phyloP scores from a whole-genome alignment of 2,113 vertebrate species.

The Corvus cornix region DNA sequence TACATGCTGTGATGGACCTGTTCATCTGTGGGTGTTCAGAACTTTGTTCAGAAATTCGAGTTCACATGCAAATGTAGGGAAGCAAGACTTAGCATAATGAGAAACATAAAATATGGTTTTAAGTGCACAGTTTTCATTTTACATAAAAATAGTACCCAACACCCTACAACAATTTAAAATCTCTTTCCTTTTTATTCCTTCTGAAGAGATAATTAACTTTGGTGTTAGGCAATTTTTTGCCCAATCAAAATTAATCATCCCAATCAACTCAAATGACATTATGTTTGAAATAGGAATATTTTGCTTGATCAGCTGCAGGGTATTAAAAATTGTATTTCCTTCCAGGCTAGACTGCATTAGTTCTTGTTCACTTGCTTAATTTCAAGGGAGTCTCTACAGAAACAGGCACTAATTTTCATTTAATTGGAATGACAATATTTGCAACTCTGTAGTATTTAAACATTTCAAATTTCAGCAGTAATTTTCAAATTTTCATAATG shows the following conservation, averaged over 20 bases:
- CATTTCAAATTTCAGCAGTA: not conserved
- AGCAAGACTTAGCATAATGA: not conserved
- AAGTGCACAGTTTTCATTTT: not conserved
- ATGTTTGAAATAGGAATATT: conserved; percentile 41
- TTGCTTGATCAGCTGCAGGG: not conserved
- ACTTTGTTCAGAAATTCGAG: not conserved
- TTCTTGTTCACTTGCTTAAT: conserved; percentile 42
- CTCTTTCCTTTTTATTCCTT: not conserved
- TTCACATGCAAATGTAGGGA: not conserved
- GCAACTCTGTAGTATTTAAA: not conserved
- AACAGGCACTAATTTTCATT: conserved; percentile 4
- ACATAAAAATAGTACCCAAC: not conserved
- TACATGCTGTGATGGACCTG: not conserved
- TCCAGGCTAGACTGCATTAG: not conserved
- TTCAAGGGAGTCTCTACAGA: conserved; percentile 13
- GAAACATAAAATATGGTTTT: not conserved
- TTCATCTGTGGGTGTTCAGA: not conserved
- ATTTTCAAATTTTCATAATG: not conserved
- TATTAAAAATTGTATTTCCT: conserved; percentile 26
- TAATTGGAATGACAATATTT: conserved; percentile 5
- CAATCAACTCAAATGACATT: conserved; percentile 15
- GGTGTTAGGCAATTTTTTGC: conserved; percentile 14
- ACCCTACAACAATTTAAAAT: not conserved
- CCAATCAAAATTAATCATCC: conserved; percentile 42
- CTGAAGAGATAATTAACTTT: conserved; percentile 22